Evolutionary conservation across 2,888 invertebrate genomes (phyloP).

Genomic region (Shargacucullia verbasci): DNA sequence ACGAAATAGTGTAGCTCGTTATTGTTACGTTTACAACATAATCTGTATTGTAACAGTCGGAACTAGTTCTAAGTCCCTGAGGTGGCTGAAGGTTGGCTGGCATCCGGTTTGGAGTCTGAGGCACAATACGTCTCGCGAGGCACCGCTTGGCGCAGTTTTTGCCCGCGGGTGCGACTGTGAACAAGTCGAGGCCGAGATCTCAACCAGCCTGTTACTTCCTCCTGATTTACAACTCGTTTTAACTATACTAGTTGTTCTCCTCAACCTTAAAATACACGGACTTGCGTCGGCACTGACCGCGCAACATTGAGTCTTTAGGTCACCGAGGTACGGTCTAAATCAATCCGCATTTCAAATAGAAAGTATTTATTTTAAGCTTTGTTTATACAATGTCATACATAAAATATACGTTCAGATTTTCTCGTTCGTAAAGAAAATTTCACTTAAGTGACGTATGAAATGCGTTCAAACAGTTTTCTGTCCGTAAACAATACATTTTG

Average conservation of each 20-base stretch:
- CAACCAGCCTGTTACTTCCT: slow-evolving; percentile 69
- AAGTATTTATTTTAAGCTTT: slow-evolving; percentile 4
- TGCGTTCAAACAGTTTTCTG: slow-evolving; percentile 11
- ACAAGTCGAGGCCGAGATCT: slow-evolving; percentile 65
- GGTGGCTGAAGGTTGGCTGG: slow-evolving; percentile 66
- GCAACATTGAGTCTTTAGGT: slow-evolving; percentile 30
- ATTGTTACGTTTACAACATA: slow-evolving; percentile 56
- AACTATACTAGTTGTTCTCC: slow-evolving; percentile 33
- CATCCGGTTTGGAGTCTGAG: slow-evolving; percentile 68
- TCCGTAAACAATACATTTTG: slow-evolving; percentile 43
- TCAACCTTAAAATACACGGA: slow-evolving; percentile 33
- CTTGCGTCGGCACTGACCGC: slow-evolving; percentile 31
- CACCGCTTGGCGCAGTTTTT: slow-evolving; percentile 66
- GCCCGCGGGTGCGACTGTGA: slow-evolving; percentile 56
- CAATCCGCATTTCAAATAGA: slow-evolving; percentile 12
- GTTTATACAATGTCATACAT: neutral
- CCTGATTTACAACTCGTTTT: slow-evolving; percentile 42
- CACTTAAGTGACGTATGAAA: slow-evolving; percentile 1
- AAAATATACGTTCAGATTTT: neutral
- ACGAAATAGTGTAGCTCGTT: slow-evolving; percentile 49
- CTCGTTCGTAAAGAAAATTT: neutral
- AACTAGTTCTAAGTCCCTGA: slow-evolving; percentile 69
- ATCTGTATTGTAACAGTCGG: slow-evolving; percentile 63
- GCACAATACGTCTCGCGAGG: slow-evolving; percentile 68
- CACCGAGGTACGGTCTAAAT: slow-evolving; percentile 14